Evolutionary conservation across 35 echinoderm and acorn worm species (phyloP).

Genomic region (Lytechinus pictus): DNA sequence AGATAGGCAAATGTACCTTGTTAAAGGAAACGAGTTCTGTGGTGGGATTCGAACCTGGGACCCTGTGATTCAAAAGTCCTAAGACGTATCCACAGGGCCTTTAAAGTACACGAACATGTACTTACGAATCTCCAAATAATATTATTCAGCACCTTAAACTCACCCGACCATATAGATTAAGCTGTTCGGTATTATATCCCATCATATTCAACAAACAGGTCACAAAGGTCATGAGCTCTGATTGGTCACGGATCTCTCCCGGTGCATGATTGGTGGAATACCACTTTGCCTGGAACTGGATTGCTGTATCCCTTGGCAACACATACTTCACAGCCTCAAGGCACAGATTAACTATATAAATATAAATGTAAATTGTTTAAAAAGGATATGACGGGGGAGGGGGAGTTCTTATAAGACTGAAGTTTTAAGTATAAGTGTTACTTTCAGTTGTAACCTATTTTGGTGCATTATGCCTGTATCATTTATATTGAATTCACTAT

Average conservation of each 20-base stretch:
- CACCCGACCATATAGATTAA: slow-evolving; percentile 69
- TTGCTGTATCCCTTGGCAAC: slow-evolving; percentile 70
- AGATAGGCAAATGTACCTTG: too few relatives aligned
- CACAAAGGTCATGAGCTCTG: slow-evolving; percentile 84
- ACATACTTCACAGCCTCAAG: slow-evolving; percentile 89
- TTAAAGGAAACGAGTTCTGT: too few relatives aligned
- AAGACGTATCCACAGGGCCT: too few relatives aligned
- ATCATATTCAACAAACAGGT: slow-evolving; percentile 77
- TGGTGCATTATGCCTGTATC: too few relatives aligned
- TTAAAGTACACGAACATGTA: too few relatives aligned
- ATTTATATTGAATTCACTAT: too few relatives aligned
- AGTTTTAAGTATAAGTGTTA: too few relatives aligned
- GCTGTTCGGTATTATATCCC: slow-evolving; percentile 76
- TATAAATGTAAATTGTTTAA: slow-evolving; percentile 14
- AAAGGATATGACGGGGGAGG: background rate
- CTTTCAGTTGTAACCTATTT: too few relatives aligned
- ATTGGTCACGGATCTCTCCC: slow-evolving; percentile 64
- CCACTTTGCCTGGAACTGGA: slow-evolving; percentile 85
- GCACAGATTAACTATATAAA: slow-evolving; percentile 78
- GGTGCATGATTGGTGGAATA: slow-evolving; percentile 94
- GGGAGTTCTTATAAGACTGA: too few relatives aligned
- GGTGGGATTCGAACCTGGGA: too few relatives aligned
- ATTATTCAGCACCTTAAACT: background rate
- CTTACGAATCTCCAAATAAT: too few relatives aligned
- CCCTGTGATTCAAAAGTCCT: too few relatives aligned